Base-by-base conservation (phyloP, 30 jellyfish, hydroid and myxozoan species). In the Aurelia sp. region DNA sequence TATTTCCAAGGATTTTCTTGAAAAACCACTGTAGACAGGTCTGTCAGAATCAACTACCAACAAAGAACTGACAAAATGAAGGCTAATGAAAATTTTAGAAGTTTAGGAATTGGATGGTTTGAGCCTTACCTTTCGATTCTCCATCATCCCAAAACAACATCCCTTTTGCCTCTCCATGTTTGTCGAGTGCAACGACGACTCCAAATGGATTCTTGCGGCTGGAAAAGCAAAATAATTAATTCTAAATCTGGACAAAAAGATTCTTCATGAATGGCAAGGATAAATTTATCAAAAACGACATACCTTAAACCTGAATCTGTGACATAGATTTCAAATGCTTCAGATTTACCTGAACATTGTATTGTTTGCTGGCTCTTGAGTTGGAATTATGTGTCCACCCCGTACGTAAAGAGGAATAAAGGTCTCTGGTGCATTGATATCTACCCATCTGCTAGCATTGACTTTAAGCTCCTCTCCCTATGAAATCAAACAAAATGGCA, bases 111-210 rank as follows among this genome's bases (percentile, higher is more conserved):
- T 27, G 33, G 33, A 27, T 27, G 33, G 33, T 27, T n/a, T n/a
- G n/a, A 6, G 52, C 11, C 52, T 11, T 82, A 92, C 98, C 96
- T 51, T 73, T 50, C 13, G 96, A 69, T 60, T 92, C 98, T 3
- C 98, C 98, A 58, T 92, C 98, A 92, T 92, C 98, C 97, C 97
- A 87, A 73, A 79, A 92, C 44, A 92, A 41, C 3, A 72, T 15
- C 30, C 98, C 98, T 6, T 76, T 79, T 9, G 98, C 98, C 22
- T 40, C 70, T 7, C 90, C 92, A 53, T 59, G 20, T 19, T 83
- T 81, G 70, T 92, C 89, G 79, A 80, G 67, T 16, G 97, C 96
- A 76, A 87, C 77, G 3, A 92, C 50, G 58, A 92, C 40, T 7
- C 95, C 95, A 65, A 92, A 69, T 9, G 96, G 92, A 60, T 86